Conservation (phyloP, 2,113 vertebrate genomes). For the Ciconia maguari region DNA sequence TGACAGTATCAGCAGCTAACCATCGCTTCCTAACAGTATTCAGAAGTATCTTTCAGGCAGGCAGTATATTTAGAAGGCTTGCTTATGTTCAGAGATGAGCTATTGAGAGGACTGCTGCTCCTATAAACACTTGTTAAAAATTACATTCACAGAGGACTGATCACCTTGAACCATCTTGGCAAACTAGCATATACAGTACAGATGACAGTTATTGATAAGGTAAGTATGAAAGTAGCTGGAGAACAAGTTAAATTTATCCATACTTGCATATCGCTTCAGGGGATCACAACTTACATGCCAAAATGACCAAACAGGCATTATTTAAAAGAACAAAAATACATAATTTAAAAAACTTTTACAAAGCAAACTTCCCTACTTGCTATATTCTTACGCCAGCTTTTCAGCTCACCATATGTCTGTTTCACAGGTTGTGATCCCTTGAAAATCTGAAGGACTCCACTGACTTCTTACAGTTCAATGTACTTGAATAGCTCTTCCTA, state of each 20-base stretch:
- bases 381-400: background rate
- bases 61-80: background rate
- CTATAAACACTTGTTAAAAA: background rate
- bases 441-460: background rate
- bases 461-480: background rate
- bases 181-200: background rate
- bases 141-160: background rate
- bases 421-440: background rate
- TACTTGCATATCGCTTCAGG: background rate
- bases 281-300: background rate
- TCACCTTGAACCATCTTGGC: background rate
- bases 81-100: background rate
- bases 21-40: background rate
- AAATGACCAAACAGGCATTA: background rate
- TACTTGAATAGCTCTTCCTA: background rate
- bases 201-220: rapidly evolving
- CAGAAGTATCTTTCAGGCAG: background rate
- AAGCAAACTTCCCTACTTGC: background rate
- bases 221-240: background rate
- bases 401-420: background rate
- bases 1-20: background rate
- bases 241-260: background rate
- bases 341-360: background rate
- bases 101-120: background rate
- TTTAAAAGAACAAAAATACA: background rate